Percentiles rank a stretch among this genome's conserved stretches.
Evolutionary conservation across 2,888 invertebrate genomes (phyloP).

Genomic region (Gymnocheta viridis): DNA sequence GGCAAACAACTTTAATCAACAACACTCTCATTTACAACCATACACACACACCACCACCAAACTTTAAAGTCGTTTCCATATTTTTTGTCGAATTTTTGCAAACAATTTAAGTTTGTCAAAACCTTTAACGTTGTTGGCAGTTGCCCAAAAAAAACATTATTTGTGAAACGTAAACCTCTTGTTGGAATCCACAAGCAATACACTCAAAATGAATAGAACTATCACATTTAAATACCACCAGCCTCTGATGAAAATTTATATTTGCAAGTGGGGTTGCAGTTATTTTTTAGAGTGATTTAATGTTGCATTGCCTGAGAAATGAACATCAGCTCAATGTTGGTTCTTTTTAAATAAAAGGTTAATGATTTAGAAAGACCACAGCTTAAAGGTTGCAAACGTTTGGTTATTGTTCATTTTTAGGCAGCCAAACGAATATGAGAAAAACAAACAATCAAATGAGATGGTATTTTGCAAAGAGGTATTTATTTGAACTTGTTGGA

Average conservation of each 20-base stretch:
- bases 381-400: slow-evolving; percentile 10
- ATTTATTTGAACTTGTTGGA: too few relatives aligned
- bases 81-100: slow-evolving; percentile 17
- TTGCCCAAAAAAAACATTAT: slow-evolving; percentile 34
- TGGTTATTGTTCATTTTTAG: slow-evolving; percentile 2
- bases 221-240: background rate
- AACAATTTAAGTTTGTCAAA: slow-evolving; percentile 51
- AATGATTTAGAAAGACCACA: slow-evolving; percentile 35
- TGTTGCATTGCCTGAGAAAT: background rate
- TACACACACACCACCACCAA: background rate
- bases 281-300: slow-evolving; percentile 2
- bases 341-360: slow-evolving; percentile 25
- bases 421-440: background rate
- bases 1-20: slow-evolving; percentile 18
- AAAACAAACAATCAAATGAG: background rate
- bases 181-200: slow-evolving; percentile 20
- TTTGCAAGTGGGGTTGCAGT: background rate
- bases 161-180: background rate
- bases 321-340: background rate
- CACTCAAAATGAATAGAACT: slow-evolving; percentile 43
- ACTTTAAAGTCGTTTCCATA: background rate
- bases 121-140: slow-evolving; percentile 46
- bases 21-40: background rate
- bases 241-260: background rate
- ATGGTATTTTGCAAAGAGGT: background rate